Percentiles rank a stretch among this genome's conserved stretches.
Conservation (phyloP, 2,113 vertebrate genomes). For the Holacanthus passer region DNA sequence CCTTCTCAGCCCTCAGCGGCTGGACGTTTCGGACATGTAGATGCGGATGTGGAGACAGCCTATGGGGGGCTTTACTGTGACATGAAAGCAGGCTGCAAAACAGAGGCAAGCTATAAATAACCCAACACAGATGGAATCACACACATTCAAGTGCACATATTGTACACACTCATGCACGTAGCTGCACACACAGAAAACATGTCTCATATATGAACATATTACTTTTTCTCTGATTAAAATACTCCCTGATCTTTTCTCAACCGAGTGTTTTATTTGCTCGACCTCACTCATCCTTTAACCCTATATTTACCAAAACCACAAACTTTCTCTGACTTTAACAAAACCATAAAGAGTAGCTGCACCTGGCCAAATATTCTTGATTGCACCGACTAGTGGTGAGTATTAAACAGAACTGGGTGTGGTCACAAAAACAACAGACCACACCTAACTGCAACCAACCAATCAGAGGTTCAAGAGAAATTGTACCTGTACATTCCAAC, state of each 20-base stretch:
- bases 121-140: slow-evolving; percentile 16
- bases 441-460: neutral
- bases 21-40: slow-evolving; percentile 19
- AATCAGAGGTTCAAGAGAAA: neutral
- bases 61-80: slow-evolving; percentile 46
- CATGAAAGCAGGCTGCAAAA: slow-evolving; percentile 57
- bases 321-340: neutral
- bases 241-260: no score
- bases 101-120: slow-evolving; percentile 65
- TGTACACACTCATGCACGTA: slow-evolving; percentile 15
- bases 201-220: neutral
- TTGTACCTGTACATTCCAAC: neutral
- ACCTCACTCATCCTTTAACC: no score
- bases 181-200: neutral
- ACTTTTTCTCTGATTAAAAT: no score
- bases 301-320: neutral
- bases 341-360: no score
- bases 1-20: slow-evolving; percentile 22
- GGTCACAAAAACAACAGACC: no score
- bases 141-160: neutral
- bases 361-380: no score
- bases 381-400: no score
- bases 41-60: slow-evolving; percentile 29
- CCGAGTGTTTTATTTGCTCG: no score
- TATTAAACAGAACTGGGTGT: neutral